A percentile compares a stretch with the other conserved stretches of the same genome.
These are phyloP conservation scores for Ganaspis brasiliensis DNA, from an alignment of 2,888 invertebrate species.

Conservation along the genomic window DNA sequence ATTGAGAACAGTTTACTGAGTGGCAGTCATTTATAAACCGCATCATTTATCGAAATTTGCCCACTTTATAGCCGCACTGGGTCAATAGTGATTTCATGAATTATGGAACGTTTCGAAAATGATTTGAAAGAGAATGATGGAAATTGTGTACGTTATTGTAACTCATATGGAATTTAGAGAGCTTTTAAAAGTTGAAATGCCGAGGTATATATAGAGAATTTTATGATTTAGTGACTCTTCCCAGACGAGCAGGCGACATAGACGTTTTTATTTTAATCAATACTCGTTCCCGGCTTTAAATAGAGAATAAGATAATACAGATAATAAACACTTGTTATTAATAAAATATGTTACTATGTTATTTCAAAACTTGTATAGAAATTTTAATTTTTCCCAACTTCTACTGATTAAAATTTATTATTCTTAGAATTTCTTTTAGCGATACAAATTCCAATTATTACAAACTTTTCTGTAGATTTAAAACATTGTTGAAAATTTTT, in stretches of 20 bases:
- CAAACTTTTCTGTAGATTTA: no score
- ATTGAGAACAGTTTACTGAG: background rate
- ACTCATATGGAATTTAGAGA: slow-evolving; percentile 15
- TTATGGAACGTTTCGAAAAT: background rate
- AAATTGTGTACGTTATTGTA: slow-evolving; percentile 1
- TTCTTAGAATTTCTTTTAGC: no score
- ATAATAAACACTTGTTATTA: no score
- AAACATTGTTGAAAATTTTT: no score
- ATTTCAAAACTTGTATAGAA: no score
- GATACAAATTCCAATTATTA: no score
- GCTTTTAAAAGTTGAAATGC: slow-evolving; percentile 11
- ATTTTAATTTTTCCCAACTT: no score
- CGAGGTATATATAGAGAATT: background rate
- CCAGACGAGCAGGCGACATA: slow-evolving; percentile 4
- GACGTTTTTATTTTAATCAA: background rate
- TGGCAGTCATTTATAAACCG: background rate
- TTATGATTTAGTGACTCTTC: background rate
- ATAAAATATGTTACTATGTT: no score
- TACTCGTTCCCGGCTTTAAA: background rate
- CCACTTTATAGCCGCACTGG: background rate
- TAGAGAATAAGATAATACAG: no score
- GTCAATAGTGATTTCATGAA: no score
- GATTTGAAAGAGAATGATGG: background rate
- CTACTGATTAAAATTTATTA: no score
- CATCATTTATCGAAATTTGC: background rate